phyloP scores from a whole-genome alignment of 2,797 vertebrate genomes.

The Arvicola amphibius region DNA sequence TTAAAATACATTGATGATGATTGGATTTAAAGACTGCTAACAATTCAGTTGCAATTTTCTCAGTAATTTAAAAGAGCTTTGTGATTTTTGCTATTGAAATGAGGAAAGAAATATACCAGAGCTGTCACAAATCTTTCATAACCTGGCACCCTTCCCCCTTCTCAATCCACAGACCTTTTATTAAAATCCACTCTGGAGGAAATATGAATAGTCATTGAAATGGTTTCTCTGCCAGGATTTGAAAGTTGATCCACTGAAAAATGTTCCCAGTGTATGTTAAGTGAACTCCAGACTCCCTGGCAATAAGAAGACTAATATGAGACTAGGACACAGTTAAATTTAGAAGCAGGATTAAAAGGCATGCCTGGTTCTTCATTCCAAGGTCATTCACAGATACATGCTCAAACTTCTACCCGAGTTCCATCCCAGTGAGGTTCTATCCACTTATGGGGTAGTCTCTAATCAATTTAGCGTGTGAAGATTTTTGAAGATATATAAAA shows the following conservation, averaged over 20 bases:
- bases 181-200: constrained; percentile 60
- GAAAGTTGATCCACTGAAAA: constrained; percentile 83
- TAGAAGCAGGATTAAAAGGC: constrained; percentile 84
- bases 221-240: constrained; percentile 78
- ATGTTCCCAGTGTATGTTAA: constrained; percentile 79
- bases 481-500: constrained; percentile 20
- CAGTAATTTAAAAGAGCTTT: constrained; percentile 73
- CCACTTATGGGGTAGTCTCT: constrained; percentile 2
- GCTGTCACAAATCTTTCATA: constrained; percentile 63
- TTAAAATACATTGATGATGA: constrained; percentile 58
- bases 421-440: constrained; percentile 6
- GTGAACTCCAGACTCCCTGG: constrained; percentile 77
- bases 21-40: constrained; percentile 49
- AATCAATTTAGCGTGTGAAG: constrained; percentile 25
- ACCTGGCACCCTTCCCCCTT: neutral
- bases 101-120: constrained; percentile 72
- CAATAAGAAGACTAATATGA: constrained; percentile 81
- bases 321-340: constrained; percentile 83
- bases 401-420: constrained; percentile 70
- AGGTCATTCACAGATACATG: constrained; percentile 80
- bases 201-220: constrained; percentile 84
- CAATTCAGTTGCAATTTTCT: constrained; percentile 79
- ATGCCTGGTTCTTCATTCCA: constrained; percentile 82
- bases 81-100: constrained; percentile 76
- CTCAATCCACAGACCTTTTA: constrained; percentile 73